Evolutionary conservation across 2,888 invertebrate genomes (phyloP).

Genomic region (Cyrtodaria siliqua): DNA sequence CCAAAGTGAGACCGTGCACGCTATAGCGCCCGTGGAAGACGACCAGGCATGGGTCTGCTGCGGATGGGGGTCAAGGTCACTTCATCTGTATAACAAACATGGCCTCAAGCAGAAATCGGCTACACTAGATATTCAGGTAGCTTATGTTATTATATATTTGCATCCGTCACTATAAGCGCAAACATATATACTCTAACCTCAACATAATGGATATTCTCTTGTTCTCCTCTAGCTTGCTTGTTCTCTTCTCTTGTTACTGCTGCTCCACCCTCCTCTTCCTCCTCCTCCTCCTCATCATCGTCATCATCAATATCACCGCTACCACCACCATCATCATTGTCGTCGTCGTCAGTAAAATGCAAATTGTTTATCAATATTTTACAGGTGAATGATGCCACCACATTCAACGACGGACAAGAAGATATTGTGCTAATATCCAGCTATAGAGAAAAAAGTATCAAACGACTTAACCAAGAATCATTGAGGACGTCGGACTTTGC

Average conservation of each 20-base stretch:
- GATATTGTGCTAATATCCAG: slow-evolving; percentile 60
- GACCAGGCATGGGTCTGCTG: slow-evolving; percentile 67
- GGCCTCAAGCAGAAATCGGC: slow-evolving; percentile 54
- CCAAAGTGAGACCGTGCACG: slow-evolving; percentile 63
- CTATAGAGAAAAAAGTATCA: slow-evolving; percentile 63
- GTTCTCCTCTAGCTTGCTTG: too few species aligned
- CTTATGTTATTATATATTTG: too few species aligned
- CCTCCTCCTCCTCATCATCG: too few species aligned
- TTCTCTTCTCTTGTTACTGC: too few species aligned
- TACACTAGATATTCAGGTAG: slow-evolving; percentile 59
- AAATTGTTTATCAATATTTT: slow-evolving; percentile 1
- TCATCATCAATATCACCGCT: too few species aligned
- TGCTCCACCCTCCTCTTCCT: too few species aligned
- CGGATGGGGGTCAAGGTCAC: slow-evolving; percentile 65
- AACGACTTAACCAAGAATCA: slow-evolving; percentile 59
- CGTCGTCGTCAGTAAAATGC: too few species aligned
- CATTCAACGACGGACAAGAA: slow-evolving; percentile 49
- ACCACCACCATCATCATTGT: too few species aligned
- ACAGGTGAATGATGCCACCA: slow-evolving; percentile 55
- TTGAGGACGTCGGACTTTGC: slow-evolving; percentile 64
- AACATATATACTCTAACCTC: too few species aligned
- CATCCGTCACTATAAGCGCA: too few species aligned
- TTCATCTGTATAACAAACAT: slow-evolving; percentile 53
- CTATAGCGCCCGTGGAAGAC: slow-evolving; percentile 63
- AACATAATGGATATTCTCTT: too few species aligned